phyloP scores from a whole-genome alignment of 2,797 vertebrate genomes.

The Eutrigla gurnardus region DNA sequence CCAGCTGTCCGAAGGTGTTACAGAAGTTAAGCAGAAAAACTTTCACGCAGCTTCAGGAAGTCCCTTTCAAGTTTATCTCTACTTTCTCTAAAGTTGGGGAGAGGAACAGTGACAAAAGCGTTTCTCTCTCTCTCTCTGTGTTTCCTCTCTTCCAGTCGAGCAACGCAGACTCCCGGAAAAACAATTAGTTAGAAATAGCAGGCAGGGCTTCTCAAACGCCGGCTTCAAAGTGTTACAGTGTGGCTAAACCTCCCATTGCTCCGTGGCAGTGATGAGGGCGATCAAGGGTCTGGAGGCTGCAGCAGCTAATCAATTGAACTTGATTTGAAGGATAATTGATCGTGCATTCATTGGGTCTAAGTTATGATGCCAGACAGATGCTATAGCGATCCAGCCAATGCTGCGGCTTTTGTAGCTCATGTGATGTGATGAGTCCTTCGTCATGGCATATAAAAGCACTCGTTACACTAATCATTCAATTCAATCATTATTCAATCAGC shows the following conservation, averaged over 20 bases:
- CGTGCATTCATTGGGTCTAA: background rate
- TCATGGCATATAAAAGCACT: background rate
- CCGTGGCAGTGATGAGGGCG: slow-evolving; percentile 29
- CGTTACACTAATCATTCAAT: too few species aligned
- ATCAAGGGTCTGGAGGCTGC: slow-evolving; percentile 14
- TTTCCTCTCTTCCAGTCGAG: slow-evolving; percentile 44
- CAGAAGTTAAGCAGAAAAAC: slow-evolving; percentile 65
- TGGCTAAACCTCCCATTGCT: slow-evolving; percentile 13
- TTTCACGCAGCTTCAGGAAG: slow-evolving; percentile 70
- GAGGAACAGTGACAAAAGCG: slow-evolving; percentile 28
- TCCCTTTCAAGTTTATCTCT: slow-evolving; percentile 31
- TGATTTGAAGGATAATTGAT: background rate
- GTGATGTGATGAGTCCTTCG: background rate
- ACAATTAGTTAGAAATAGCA: background rate
- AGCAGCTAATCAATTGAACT: background rate
- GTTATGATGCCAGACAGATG: background rate
- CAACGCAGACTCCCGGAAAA: slow-evolving; percentile 24
- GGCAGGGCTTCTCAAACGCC: slow-evolving; percentile 25
- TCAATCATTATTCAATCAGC: too few species aligned
- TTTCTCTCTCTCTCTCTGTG: background rate
- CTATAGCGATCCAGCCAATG: background rate
- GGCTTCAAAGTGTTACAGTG: slow-evolving; percentile 31
- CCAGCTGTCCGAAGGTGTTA: slow-evolving; percentile 59
- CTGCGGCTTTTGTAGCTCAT: background rate
- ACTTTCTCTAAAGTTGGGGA: slow-evolving; percentile 16